phyloP scores from a whole-genome alignment of 2,797 vertebrate genomes.

The Lagodon rhomboides region DNA sequence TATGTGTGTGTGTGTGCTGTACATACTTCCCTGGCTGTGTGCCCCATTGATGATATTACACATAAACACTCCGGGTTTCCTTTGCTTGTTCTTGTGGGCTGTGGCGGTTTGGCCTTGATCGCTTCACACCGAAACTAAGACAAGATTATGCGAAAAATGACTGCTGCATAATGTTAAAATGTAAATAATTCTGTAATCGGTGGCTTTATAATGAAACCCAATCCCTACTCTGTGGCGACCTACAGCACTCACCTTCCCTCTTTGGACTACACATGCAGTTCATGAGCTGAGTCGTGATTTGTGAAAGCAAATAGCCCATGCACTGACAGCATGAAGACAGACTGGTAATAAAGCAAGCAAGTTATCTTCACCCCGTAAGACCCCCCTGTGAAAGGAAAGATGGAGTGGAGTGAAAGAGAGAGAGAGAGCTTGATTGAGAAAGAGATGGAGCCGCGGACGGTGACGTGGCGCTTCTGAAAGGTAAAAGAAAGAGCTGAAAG shows the following conservation, averaged over 20 bases:
- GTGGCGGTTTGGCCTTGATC: not conserved
- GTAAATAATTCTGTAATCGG: not conserved
- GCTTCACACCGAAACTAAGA: not conserved
- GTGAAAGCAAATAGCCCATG: slow-evolving; percentile 53
- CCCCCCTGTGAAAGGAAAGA: slow-evolving; percentile 49
- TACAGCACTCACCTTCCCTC: slow-evolving; percentile 13
- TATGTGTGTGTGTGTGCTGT: not conserved
- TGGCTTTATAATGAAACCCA: not conserved
- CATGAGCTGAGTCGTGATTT: slow-evolving; percentile 66
- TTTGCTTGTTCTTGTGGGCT: not conserved
- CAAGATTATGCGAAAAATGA: not conserved
- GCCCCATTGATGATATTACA: not conserved
- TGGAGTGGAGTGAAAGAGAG: slow-evolving; percentile 33
- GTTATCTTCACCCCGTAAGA: slow-evolving; percentile 53
- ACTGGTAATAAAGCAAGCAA: slow-evolving; percentile 55
- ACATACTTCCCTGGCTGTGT: not conserved
- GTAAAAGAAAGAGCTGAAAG: slow-evolving; percentile 39
- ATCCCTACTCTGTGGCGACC: slow-evolving; percentile 1
- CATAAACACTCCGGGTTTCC: slow-evolving; percentile 5
- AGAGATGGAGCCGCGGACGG: slow-evolving; percentile 10
- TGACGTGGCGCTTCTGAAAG: slow-evolving; percentile 36
- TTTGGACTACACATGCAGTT: slow-evolving; percentile 44
- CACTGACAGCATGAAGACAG: slow-evolving; percentile 57
- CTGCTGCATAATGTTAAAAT: not conserved
- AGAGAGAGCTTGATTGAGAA: slow-evolving; percentile 22